Base-by-base conservation (phyloP, 2,888 invertebrate genomes). In the Phasia obesa region DNA sequence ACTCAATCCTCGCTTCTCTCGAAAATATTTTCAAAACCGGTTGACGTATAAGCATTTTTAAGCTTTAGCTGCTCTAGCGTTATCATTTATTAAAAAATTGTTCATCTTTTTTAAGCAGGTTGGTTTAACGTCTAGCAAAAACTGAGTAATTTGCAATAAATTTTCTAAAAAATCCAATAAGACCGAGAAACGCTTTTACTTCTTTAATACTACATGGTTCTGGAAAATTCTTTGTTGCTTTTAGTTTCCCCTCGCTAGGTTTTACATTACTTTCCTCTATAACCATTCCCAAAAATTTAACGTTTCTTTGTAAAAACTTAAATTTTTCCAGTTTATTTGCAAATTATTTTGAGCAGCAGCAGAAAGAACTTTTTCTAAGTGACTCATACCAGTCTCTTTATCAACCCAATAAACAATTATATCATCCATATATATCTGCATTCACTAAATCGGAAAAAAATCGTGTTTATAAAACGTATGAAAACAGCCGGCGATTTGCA, bases 261-360 rank as follows among this genome's bases (percentile, higher is more conserved):
- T n/a, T 70, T 0, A 82, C 78, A 23, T 4, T 49, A 27, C 81
- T 78, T 35, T 69, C n/a, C 25, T 84, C 74, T 15, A 85, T 53
- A 60, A 73, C 60, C 9, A 80, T 60, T 0, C 85, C 84, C 49
- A 85, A 59, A 79, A 81, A 84, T 4, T 57, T 11, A 17, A 85
- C 79, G 44, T 44, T 59, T 17, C n/a, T 64, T 64, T 76, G 35
- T 7, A 85, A 53, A 73, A 84, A 84, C 15, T 86, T 70, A 21
- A 84, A 84, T 74, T 85, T 6, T 69, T 25, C 81, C 84, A 85
- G 7, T 85, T 85, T 6, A 85, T 85, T 81, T 79, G 38, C 3
- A 85, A 80, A 11, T 83, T 82, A 31, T 70, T 73, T 42, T 83
- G 17, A 27, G 73, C 55, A 1, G 81, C 79, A 27, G 59, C 47